A percentile compares a stretch with the other conserved stretches of the same genome.
Evolutionary conservation across 2,888 invertebrate species (phyloP).

Genomic region (Erebia palarica): DNA sequence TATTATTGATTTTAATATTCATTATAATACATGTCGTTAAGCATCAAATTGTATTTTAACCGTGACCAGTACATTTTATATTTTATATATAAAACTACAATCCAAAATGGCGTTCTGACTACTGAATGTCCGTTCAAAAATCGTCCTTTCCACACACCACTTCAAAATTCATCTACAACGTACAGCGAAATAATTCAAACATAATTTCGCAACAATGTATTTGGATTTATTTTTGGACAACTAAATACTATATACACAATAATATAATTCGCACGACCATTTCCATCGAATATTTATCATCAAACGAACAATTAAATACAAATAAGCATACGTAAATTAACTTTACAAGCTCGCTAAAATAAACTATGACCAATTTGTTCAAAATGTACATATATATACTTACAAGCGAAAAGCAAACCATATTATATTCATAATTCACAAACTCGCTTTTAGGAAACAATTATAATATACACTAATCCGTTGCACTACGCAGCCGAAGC

Average conservation of each 20-base stretch:
- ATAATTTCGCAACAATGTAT: constrained; percentile 67
- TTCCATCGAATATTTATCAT: constrained; percentile 42
- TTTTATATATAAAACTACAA: constrained; percentile 38
- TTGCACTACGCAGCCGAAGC: constrained; percentile 50
- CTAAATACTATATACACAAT: constrained; percentile 78
- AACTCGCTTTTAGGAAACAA: constrained; percentile 48
- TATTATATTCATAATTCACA: constrained; percentile 53
- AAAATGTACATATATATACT: constrained; percentile 78
- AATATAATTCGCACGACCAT: constrained; percentile 57
- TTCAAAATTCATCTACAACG: constrained; percentile 57
- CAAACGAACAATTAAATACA: constrained; percentile 53
- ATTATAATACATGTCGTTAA: constrained; percentile 33
- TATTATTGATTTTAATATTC: constrained; percentile 34
- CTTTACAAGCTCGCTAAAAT: constrained; percentile 68
- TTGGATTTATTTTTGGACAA: constrained; percentile 77
- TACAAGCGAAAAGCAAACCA: constrained; percentile 69
- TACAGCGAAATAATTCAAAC: constrained; percentile 56
- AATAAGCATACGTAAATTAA: constrained; percentile 64
- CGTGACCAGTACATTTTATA: constrained; percentile 35
- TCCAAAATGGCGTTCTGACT: constrained; percentile 37
- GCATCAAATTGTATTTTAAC: constrained; percentile 32
- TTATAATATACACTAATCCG: constrained; percentile 43
- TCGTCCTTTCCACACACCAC: constrained; percentile 51
- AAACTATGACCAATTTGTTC: constrained; percentile 64
- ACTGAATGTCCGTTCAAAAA: constrained; percentile 55